Conservation (phyloP, 2,113 vertebrate genomes). For the Vicugna pacos region DNA sequence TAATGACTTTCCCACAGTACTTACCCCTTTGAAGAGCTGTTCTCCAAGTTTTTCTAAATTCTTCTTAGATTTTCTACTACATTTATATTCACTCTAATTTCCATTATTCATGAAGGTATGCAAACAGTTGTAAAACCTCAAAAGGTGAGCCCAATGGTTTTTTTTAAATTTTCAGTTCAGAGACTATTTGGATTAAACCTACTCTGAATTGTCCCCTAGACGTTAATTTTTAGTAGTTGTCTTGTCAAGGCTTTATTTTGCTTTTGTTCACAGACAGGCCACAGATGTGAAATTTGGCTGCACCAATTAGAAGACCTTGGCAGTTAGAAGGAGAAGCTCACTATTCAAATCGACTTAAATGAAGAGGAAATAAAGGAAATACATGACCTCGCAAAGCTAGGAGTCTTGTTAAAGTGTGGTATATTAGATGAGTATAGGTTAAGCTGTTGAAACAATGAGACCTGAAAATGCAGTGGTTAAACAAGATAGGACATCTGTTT, state of each 20-base stretch:
- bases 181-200: conserved; percentile 56
- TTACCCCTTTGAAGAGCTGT: conserved; percentile 54
- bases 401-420: background rate
- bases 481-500: background rate
- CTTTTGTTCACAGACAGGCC: background rate
- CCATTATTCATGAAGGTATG: conserved; percentile 56
- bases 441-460: conserved; percentile 4
- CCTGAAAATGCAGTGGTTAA: background rate
- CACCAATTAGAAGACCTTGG: conserved; percentile 20
- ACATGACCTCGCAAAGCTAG: background rate
- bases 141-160: background rate
- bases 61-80: conserved; percentile 42
- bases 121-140: conserved; percentile 13
- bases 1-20: conserved; percentile 53
- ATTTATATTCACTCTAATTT: conserved; percentile 29
- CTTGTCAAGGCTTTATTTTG: background rate
- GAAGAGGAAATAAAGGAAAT: background rate
- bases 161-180: conserved; percentile 22
- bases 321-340: background rate
- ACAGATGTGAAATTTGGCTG: conserved; percentile 19
- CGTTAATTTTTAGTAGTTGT: conserved; percentile 46
- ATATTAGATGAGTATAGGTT: background rate
- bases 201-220: conserved; percentile 61
- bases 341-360: conserved; percentile 23
- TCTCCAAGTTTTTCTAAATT: conserved; percentile 50